Percentiles rank a stretch among this genome's conserved stretches.
These are phyloP conservation scores for Oostethus manadensis DNA, from an alignment of 2,113 vertebrate species.

Conservation along the genomic window DNA sequence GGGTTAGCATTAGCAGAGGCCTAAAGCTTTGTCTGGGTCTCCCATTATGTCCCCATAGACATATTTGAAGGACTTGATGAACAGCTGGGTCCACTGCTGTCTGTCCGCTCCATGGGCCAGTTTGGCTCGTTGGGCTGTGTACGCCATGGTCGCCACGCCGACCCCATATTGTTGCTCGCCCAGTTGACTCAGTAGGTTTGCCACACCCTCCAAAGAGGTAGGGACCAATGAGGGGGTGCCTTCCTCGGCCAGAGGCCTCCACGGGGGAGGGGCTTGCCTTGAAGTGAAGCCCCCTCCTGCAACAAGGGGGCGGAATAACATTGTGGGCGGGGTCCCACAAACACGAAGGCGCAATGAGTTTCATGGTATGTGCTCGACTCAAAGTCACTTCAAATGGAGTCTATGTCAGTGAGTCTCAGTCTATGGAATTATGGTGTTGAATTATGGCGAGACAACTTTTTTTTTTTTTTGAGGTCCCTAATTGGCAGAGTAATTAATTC, in stretches of 20 bases:
- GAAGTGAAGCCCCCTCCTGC: slow-evolving; percentile 81
- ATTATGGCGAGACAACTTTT: too few relatives aligned
- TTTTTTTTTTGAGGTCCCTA: too few relatives aligned
- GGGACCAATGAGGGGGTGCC: slow-evolving; percentile 75
- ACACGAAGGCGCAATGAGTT: slow-evolving; percentile 23
- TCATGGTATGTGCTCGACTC: slow-evolving; percentile 1
- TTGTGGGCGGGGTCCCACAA: slow-evolving; percentile 71
- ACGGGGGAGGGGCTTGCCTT: slow-evolving; percentile 75
- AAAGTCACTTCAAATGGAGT: neutral
- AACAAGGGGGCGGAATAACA: slow-evolving; percentile 91
- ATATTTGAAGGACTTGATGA: slow-evolving; percentile 94
- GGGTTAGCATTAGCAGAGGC: slow-evolving; percentile 78
- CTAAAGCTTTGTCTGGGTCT: slow-evolving; percentile 79
- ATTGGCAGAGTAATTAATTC: too few relatives aligned
- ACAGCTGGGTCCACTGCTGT: slow-evolving; percentile 91
- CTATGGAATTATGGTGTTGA: too few relatives aligned
- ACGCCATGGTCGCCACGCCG: slow-evolving; percentile 93
- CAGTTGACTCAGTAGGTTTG: slow-evolving; percentile 82
- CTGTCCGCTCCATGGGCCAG: slow-evolving; percentile 83
- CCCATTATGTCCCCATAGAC: slow-evolving; percentile 92
- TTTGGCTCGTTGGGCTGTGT: slow-evolving; percentile 95
- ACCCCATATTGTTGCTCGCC: slow-evolving; percentile 80
- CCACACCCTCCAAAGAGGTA: slow-evolving; percentile 83
- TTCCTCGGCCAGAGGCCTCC: slow-evolving; percentile 83
- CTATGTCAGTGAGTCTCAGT: neutral